Conservation (phyloP, 2,113 vertebrate species). For the Leptocoma aspasia region DNA sequence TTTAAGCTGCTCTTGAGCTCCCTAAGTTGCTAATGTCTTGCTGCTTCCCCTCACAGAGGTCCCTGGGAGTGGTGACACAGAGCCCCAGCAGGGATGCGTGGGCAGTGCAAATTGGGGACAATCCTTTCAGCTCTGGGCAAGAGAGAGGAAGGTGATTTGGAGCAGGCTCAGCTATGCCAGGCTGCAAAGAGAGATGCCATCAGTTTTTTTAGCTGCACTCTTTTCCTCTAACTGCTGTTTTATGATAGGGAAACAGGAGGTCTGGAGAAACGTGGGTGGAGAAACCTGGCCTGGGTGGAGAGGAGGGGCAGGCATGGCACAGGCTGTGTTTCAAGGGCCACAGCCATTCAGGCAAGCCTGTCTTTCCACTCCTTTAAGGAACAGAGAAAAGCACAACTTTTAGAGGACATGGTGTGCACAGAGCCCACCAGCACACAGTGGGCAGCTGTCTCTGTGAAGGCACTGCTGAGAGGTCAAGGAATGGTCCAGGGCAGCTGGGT, state of each 20-base stretch:
- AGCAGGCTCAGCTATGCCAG: background rate
- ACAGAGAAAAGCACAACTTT: background rate
- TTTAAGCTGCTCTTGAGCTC: conserved; percentile 28
- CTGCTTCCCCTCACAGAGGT: background rate
- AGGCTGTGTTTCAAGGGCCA: background rate
- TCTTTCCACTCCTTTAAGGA: background rate
- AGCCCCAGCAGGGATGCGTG: background rate
- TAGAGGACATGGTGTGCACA: background rate
- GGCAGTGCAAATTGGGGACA: background rate
- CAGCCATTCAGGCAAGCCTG: background rate
- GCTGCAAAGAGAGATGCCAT: background rate
- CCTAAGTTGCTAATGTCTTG: background rate
- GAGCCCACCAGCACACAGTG: background rate
- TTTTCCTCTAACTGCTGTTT: background rate
- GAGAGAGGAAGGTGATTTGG: background rate
- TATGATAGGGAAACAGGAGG: background rate
- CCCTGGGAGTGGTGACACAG: background rate
- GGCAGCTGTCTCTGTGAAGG: background rate
- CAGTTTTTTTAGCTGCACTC: background rate
- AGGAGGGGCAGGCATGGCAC: background rate
- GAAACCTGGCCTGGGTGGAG: background rate
- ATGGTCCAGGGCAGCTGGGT: background rate
- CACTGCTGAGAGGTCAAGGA: background rate
- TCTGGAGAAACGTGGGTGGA: background rate
- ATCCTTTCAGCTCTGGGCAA: background rate